These are phyloP conservation scores for Hesperia comma DNA, from an alignment of 2,888 invertebrate species.

Conservation along the genomic window DNA sequence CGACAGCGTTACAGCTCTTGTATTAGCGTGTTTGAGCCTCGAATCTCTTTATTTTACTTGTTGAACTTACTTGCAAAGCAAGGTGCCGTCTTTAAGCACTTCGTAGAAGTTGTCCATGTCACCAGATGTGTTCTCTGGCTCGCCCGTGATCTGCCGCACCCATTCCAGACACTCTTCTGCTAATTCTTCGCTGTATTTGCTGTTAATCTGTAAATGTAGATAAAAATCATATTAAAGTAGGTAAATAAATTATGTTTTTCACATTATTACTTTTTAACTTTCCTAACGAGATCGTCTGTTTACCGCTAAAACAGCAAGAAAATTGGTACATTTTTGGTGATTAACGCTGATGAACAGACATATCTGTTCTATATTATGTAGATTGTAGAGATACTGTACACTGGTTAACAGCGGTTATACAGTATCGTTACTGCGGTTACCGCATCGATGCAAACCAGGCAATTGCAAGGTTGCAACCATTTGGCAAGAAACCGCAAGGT, in stretches of 20 bases:
- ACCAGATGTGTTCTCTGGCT: constrained; percentile 92
- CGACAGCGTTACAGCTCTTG: too few relatives aligned
- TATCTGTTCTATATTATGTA: too few relatives aligned
- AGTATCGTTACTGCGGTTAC: constrained; percentile 26
- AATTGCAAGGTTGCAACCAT: constrained; percentile 27
- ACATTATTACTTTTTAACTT: too few relatives aligned
- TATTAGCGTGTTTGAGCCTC: too few relatives aligned
- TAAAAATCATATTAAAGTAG: background rate
- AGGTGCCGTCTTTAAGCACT: constrained; percentile 93
- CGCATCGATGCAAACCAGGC: constrained; percentile 17
- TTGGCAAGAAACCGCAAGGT: constrained; percentile 23
- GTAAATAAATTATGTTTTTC: too few relatives aligned
- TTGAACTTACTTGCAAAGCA: constrained; percentile 93
- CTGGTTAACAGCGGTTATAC: constrained; percentile 13
- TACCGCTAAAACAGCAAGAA: too few relatives aligned
- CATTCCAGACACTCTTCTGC: constrained; percentile 97
- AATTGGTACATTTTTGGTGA: too few relatives aligned
- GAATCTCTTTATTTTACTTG: too few relatives aligned
- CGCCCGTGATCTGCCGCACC: constrained; percentile 94
- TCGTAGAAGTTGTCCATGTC: constrained; percentile 97
- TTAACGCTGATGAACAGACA: too few relatives aligned
- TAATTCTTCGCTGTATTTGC: constrained; percentile 97
- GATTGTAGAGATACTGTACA: background rate
- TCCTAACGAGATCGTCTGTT: too few relatives aligned
- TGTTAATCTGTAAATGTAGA: constrained; percentile 91